phyloP scores from a whole-genome alignment of 1,140 invertebrate species.

The Calephelis nemesis region DNA sequence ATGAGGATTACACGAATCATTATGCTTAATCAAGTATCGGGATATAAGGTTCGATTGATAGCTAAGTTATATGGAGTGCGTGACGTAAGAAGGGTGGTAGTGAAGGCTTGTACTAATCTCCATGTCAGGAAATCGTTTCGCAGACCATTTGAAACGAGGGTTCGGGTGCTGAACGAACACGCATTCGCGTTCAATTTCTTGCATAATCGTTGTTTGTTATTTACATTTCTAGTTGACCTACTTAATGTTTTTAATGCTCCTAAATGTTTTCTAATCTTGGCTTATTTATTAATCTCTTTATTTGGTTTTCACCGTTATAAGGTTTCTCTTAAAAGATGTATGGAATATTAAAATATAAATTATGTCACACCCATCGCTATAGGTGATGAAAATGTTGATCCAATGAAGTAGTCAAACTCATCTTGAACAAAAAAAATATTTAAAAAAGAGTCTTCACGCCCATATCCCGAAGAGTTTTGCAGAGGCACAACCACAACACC shows the following conservation, averaged over 20 bases:
- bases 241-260: conserved; percentile 16
- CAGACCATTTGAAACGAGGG: conserved; percentile 75
- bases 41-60: conserved; percentile 52
- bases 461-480: too few relatives aligned
- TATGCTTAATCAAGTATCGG: conserved; percentile 17
- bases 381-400: too few relatives aligned
- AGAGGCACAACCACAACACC: too few relatives aligned
- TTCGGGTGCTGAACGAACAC: conserved; percentile 61
- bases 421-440: too few relatives aligned
- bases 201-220: conserved; percentile 62
- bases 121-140: conserved; percentile 78
- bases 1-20: conserved; percentile 17
- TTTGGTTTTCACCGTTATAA: background rate
- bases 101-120: conserved; percentile 79
- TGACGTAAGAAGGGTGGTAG: conserved; percentile 76
- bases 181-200: conserved; percentile 70
- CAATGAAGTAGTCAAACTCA: too few relatives aligned
- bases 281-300: conserved; percentile 12
- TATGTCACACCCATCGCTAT: too few relatives aligned
- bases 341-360: too few relatives aligned
- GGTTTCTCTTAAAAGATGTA: background rate
- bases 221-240: conserved; percentile 43
- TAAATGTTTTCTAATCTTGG: conserved; percentile 14
- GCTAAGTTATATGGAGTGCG: conserved; percentile 63
- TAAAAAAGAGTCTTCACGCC: too few relatives aligned